Evolutionary conservation across 2,113 vertebrate species (phyloP), one percentile per base, ranked within the genome.

Genomic region (Anguilla rostrata): DNA sequence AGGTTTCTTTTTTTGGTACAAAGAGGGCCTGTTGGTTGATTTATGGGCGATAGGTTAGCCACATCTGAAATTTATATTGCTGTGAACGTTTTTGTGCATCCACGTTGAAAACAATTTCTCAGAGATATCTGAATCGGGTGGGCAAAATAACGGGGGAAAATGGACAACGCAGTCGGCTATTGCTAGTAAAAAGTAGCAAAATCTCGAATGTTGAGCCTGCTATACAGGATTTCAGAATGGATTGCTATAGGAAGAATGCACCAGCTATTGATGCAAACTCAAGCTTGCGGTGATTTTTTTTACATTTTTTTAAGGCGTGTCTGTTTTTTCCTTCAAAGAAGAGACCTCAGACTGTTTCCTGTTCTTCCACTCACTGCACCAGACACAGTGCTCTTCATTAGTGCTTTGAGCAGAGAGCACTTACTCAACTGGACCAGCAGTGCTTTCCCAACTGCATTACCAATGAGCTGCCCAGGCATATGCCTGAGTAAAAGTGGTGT

Each of bases 31-130:
- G 40, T 29, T 63, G 34, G 78, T n/a, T 79, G 29, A 56, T 87
- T 81, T 39, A 3, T 49, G 43, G 29, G 63, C 26, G 83, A 83
- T 78, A 57, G 82, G 34, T 78, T 53, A 26, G 12, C 46, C 22
- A 83, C 78, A 26, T 81, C 78, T 66, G 26, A 9, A 60, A 75
- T 8, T 79, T 84, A 57, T 14, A 60, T 56, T 78, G 29, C 86
- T 26, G 26, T 79, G 39, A 49, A 84, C 39, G 82, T 79, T 39
- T 84, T 75, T 84, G 82, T 84, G 34, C 86, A 60, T 53, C 86
- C 82, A 84, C 57, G 75, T 39, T 39, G 53, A 84, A 87, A 84
- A 83, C 34, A 29, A 39, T 75, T 84, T 83, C 49, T 66, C 18
- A 40, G 71, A 49, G 46, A 29, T 78, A 43, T 39, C 39, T 39